These are phyloP conservation scores for Embiotoca jacksoni DNA, from an alignment of 2,113 vertebrate species.

Conservation along the genomic window DNA sequence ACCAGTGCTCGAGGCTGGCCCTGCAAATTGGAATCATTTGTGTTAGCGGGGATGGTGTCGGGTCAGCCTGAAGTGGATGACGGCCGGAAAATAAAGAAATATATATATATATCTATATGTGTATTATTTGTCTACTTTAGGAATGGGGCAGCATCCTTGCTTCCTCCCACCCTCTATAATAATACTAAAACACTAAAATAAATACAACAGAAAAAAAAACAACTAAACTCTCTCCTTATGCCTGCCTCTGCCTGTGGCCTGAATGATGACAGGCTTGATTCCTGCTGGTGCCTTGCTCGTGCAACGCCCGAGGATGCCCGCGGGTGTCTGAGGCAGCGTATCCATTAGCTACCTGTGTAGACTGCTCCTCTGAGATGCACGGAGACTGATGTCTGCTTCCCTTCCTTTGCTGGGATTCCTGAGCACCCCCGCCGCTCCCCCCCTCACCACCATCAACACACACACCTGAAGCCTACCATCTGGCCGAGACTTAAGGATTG, in stretches of 20 bases:
- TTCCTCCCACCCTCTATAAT: not conserved
- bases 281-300: conserved; percentile 72
- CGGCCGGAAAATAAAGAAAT: conserved; percentile 13
- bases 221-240: conserved; percentile 59
- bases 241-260: conserved; percentile 66
- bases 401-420: conserved; percentile 55
- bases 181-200: not conserved
- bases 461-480: conserved; percentile 73
- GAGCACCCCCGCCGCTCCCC: conserved; percentile 21
- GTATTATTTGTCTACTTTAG: conserved; percentile 35
- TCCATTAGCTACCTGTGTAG: conserved; percentile 79
- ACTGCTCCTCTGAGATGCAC: conserved; percentile 64
- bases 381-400: conserved; percentile 62
- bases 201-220: not conserved
- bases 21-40: conserved; percentile 73
- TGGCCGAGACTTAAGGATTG: conserved; percentile 57
- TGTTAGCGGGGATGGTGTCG: conserved; percentile 47
- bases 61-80: conserved; percentile 51
- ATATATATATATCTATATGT: conserved; percentile 29
- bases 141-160: conserved; percentile 17
- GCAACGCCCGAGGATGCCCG: conserved; percentile 76
- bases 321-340: conserved; percentile 68
- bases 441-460: conserved; percentile 29
- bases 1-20: conserved; percentile 57
- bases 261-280: conserved; percentile 74